Evolutionary conservation across 1,140 invertebrate genomes (phyloP), one percentile per base, ranked within the genome.

Genomic region (Berghia stephanieae): DNA sequence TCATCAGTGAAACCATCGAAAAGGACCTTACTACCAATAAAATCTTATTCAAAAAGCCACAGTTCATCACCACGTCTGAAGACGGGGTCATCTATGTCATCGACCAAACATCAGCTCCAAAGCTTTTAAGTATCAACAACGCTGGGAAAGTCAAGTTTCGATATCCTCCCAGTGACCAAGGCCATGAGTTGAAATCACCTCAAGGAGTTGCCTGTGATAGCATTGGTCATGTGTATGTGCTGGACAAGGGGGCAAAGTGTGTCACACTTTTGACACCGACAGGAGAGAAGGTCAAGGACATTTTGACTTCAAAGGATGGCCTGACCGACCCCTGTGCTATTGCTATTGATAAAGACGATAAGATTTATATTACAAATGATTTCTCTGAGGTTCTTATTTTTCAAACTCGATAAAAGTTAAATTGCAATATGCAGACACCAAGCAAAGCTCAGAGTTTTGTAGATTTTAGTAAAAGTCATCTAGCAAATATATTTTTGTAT

Each of bases 331-430:
- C 74, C 21, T 67, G 60, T n/a, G 57, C 60, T 10, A 60, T 76
- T 38, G 16, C 60, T 27, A 13, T 76, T 3, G 74, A 76, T 31
- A 18, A 76, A 18, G 34, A 76, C 21, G 74, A 63, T 8, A 24
- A 44, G 2, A 13, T 76, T 13, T 76, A 76, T 43, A 63, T 76
- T 43, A 76, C 74, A 27, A 76, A 76, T 38, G 63, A 76, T 43
- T 76, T 76, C 74, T 46, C 44, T 60, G 74, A 76, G 60, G 24
- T 76, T 16, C 31, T 76, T 10, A 63, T 76, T 8, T 76, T 76
- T 63, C 57, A 63, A 31, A 63, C 46, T n/a, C n/a, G n/a, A n/a
- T n/a, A n/a, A n/a, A n/a, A n/a, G n/a, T n/a, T n/a, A n/a, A n/a
- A n/a, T n/a, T n/a, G n/a, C n/a, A n/a, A n/a, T n/a, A n/a, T n/a